Base-by-base conservation (phyloP, 2,113 vertebrate species). In the Corydoras sp. region DNA sequence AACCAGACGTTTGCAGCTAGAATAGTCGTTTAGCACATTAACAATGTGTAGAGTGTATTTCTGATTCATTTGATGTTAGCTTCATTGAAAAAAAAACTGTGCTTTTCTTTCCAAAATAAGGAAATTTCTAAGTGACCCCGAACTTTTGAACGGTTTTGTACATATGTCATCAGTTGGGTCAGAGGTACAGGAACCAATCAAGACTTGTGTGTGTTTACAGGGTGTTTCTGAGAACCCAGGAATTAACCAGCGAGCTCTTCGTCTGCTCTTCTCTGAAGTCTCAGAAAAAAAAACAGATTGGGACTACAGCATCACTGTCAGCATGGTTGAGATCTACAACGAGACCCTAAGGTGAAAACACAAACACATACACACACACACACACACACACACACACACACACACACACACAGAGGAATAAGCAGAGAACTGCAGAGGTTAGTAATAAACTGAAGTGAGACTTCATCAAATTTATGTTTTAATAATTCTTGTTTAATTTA, bases 321-420 rank as follows among this genome's bases (percentile, higher is more conserved):
- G 94, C 3, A 93, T 92, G 0, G 94, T 92, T 0, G 97, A 99
- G 88, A 98, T 99, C 79, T 99, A 99, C 92, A 99, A 99, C 0
- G 97, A 99, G 80, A 88, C 89, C 0, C 91, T 99, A 75, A 87
- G 96, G 90, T 92, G 76, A 83, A 83, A 43, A 53, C 12, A 55
- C 11, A 48, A 3, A 24, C 32, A 29, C 5, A 13, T 4, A 51
- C 13, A 43, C 29, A 3, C 53, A 14, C 32, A 11, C 13, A 10
- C 15, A 13, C 12, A 50, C 30, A 53, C 10, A 2, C 5, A 11
- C 13, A 10, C 15, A 13, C 12, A 50, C 30, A 53, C 10, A 2
- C 5, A 31, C 4, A 10, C 18, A 2, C n/a, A 31, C 53, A 49
- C 18, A 1, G 35, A 61, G 18, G 32, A 62, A 59, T 3, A n/a